Evolutionary conservation across 2,888 invertebrate genomes (phyloP).

Genomic region (Eristalis tenax): DNA sequence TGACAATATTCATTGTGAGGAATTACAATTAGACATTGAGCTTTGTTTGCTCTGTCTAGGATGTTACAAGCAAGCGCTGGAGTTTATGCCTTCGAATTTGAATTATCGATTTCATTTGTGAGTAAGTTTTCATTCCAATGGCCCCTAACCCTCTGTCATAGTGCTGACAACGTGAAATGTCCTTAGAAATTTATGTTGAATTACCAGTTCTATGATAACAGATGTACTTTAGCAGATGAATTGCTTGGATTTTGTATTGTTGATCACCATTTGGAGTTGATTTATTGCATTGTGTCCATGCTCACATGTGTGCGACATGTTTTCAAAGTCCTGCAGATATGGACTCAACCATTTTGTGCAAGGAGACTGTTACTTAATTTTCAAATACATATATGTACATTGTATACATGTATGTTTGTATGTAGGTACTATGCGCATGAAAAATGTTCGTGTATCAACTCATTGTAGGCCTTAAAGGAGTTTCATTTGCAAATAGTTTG

Average conservation of each 20-base stretch:
- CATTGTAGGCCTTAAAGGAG: no score
- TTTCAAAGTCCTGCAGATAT: not conserved
- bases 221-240: not conserved
- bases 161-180: conserved; percentile 25
- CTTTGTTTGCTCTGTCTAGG: conserved; percentile 31
- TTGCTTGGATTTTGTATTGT: not conserved
- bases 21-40: conserved; percentile 35
- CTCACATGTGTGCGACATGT: not conserved
- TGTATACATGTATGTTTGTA: no score
- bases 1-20: conserved; percentile 35
- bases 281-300: not conserved
- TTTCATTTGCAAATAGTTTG: no score
- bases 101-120: conserved; percentile 55
- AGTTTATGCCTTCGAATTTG: conserved; percentile 35
- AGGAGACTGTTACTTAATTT: no score
- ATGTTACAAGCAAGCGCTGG: conserved; percentile 7
- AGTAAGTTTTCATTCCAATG: conserved; percentile 40
- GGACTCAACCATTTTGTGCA: not conserved
- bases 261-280: not conserved
- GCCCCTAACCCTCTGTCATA: not conserved
- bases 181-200: conserved; percentile 20
- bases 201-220: not conserved
- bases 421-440: no score
- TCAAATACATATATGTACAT: no score
- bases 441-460: no score